Base-by-base conservation (phyloP, 2,797 vertebrate genomes). In the Bovichtus variegatus region DNA sequence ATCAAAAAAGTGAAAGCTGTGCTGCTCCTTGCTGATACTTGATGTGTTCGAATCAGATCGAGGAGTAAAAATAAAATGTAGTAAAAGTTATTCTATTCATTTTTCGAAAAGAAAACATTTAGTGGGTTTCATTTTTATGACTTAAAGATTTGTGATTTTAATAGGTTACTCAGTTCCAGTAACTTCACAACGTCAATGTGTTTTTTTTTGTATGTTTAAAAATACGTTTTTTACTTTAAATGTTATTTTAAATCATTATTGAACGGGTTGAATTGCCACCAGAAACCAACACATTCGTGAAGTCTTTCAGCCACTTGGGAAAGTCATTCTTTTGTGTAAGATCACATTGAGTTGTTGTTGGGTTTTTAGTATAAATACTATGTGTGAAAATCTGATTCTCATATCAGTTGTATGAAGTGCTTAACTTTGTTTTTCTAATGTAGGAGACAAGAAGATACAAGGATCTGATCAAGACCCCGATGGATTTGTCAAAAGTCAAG, bases 391-490 rank as follows among this genome's bases (percentile, higher is more conserved):
- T 18, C 8, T 0, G 12, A 25, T 61, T 18, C 1, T 29, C 5
- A 1, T 9, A 5, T 68, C 1, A 8, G 1, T n/a, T 51, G 0
- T 44, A 18, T 36, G 8, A 7, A 2, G 2, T 13, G 9, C 23
- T 53, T 6, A 36, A 54, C 2, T 18, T 43, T 43, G 1, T 64
- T 51, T 62, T 72, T 84, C 27, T 71, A 31, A 50, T 58, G 2
- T 47, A 96, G 95, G 92, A 95, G 49, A 95, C 94, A 5, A 92
- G 71, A 62, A 94, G 96, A 89, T 99, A 99, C 93, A 99, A 97
- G 82, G 97, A 99, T 91, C 97, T 99, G 70, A 98, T 99, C 84
- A 97, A 97, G 94, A 96, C 93, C 4, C 98, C 98, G 3, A 98
- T 99, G 97, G 97, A 99, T 92, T 93, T 99, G 77, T 99, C 97